phyloP scores from a whole-genome alignment of 2,113 vertebrate genomes.

The Hyla sarda region DNA sequence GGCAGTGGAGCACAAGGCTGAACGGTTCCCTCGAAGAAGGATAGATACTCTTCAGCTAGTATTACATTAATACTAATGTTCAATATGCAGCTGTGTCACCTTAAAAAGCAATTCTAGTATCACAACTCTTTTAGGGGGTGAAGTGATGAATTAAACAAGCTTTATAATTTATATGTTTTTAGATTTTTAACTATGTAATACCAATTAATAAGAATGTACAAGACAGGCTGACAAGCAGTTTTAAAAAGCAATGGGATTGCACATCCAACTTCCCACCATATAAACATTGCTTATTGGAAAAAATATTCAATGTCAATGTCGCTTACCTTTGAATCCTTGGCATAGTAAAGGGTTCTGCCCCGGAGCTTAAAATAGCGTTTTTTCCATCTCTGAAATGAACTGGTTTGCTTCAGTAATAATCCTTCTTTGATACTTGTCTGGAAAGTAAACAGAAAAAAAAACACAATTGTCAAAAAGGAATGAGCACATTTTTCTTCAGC shows the following conservation, averaged over 20 bases:
- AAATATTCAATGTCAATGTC: slow-evolving; percentile 23
- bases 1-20: too few relatives aligned
- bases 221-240: neutral
- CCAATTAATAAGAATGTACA: neutral
- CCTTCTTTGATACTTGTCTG: slow-evolving; percentile 98
- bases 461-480: slow-evolving; percentile 59
- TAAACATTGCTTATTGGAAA: slow-evolving; percentile 20
- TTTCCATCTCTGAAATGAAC: slow-evolving; percentile 99
- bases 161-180: neutral
- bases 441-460: slow-evolving; percentile 63
- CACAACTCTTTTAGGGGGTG: too few relatives aligned
- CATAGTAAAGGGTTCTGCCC: slow-evolving; percentile 96
- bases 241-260: neutral
- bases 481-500: slow-evolving; percentile 52
- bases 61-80: too few relatives aligned
- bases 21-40: too few relatives aligned
- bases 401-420: slow-evolving; percentile 95
- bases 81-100: too few relatives aligned
- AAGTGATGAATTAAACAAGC: neutral
- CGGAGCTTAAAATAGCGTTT: slow-evolving; percentile 97
- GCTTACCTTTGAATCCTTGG: slow-evolving; percentile 96
- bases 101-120: too few relatives aligned
- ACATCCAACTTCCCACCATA: neutral
- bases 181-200: slow-evolving; percentile 16
- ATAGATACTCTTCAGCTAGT: too few relatives aligned